Base-by-base conservation (phyloP, 1,140 invertebrate genomes). In the Drosophila nasuta region DNA sequence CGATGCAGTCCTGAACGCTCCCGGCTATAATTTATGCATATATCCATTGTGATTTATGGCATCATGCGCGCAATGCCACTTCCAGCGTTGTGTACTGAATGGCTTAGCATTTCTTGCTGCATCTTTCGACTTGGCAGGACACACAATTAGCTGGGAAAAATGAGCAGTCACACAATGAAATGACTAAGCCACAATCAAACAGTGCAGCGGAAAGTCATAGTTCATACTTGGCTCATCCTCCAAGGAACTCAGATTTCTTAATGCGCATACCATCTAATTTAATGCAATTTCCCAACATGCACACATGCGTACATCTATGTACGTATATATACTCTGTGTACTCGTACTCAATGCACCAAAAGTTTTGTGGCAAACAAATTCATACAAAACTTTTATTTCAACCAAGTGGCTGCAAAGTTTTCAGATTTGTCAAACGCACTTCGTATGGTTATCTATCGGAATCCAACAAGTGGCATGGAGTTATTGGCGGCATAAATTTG, bases 31-130 rank as follows among this genome's bases (percentile, higher is more conserved):
- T 88, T 88, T 88, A 88, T 88, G 83, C 83, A 88, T 88, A 75
- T 81, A 88, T 88, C 85, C 81, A 89, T 85, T 79, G 77, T 89
- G 81, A 88, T 88, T 89, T 88, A 88, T 81, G 77, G 69, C 68
- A 75, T 77, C 54, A 45, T 77, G 70, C 70, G 17, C 56, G 57
- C 56, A 30, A 1, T 35, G 10, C 30, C 52, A 41, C 2, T 33
- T n/a, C 8, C 51, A 25, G 28, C 57, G 6, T 17, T 33, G 38
- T 83, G 59, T 88, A 57, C 68, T 59, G 64, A 81, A 69, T 68
- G 77, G 85, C 77, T 89, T 78, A 83, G 85, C 73, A 51, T 79
- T 77, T 74, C 79, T 72, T 67, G 63, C 41, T 68, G 52, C 67
- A 65, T 35, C 45, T 45, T 49, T 58, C 20, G 28, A 41, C 68